phyloP scores from a whole-genome alignment of 2,113 vertebrate genomes.

The Clinocottus analis region DNA sequence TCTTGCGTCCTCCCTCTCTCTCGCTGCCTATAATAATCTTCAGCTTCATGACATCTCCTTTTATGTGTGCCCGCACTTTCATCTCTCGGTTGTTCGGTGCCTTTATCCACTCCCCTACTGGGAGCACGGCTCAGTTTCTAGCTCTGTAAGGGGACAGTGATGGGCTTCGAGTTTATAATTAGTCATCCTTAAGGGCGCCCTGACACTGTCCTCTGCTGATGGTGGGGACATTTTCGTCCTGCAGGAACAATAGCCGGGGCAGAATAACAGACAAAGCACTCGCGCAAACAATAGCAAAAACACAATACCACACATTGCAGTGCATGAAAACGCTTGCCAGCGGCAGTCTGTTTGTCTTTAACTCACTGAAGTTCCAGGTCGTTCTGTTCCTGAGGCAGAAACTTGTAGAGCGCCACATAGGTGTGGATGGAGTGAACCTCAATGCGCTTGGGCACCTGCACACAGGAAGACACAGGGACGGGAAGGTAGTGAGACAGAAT shows the following conservation, averaged over 20 bases:
- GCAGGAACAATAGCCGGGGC: constrained; percentile 39
- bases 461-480: constrained; percentile 36
- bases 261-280: constrained; percentile 33
- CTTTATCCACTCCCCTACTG: constrained; percentile 58
- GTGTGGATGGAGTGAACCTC: constrained; percentile 90
- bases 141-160: constrained; percentile 53
- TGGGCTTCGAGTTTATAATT: constrained; percentile 72
- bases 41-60: constrained; percentile 30
- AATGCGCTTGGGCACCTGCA: constrained; percentile 78
- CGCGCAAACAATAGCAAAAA: constrained; percentile 1
- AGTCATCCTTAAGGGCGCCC: constrained; percentile 69
- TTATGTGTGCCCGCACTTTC: constrained; percentile 40
- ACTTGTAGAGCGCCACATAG: constrained; percentile 93
- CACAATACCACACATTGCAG: background rate
- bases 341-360: constrained; percentile 7
- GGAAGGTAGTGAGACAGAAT: constrained; percentile 17
- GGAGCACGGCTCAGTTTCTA: constrained; percentile 47
- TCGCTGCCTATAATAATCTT: constrained; percentile 23
- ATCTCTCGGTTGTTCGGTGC: constrained; percentile 56
- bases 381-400: constrained; percentile 91
- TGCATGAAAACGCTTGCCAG: background rate
- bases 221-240: constrained; percentile 65
- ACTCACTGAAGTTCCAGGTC: constrained; percentile 93
- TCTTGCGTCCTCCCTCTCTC: background rate
- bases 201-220: constrained; percentile 67